Conservation (phyloP, 2,797 vertebrate species). For the Characodon lateralis region DNA sequence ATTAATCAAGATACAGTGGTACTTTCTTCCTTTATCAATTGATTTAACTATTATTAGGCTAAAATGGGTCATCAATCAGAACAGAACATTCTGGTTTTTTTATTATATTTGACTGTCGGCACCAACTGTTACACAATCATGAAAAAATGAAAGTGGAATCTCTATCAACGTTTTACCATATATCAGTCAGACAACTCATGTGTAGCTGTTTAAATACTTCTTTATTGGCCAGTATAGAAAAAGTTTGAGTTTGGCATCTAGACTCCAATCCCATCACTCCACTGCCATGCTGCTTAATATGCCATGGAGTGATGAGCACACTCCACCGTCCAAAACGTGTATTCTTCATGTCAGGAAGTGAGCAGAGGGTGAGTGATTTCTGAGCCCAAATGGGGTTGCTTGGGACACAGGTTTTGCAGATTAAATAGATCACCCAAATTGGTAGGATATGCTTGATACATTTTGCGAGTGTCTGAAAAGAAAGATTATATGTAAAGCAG, state of each 20-base stretch:
- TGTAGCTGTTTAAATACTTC: neutral
- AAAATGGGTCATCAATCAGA: no score
- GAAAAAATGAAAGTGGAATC: neutral
- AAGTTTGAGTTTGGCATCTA: neutral
- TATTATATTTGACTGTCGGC: no score
- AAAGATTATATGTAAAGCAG: neutral
- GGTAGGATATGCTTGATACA: neutral
- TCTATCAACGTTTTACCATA: neutral
- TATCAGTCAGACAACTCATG: neutral
- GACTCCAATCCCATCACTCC: no score
- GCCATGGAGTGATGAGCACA: neutral
- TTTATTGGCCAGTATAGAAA: neutral
- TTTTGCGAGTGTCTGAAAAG: neutral
- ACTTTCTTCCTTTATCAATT: neutral
- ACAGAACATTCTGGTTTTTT: no score
- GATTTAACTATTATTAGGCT: neutral
- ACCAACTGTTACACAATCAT: neutral
- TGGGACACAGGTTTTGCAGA: neutral
- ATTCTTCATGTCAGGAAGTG: neutral
- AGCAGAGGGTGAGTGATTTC: neutral
- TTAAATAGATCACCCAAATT: neutral
- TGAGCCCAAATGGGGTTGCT: neutral
- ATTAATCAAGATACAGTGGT: neutral
- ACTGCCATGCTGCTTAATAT: neutral
- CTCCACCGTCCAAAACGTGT: neutral